phyloP scores from a whole-genome alignment of 2,797 vertebrate genomes.

The Acipenser transmontanus region DNA sequence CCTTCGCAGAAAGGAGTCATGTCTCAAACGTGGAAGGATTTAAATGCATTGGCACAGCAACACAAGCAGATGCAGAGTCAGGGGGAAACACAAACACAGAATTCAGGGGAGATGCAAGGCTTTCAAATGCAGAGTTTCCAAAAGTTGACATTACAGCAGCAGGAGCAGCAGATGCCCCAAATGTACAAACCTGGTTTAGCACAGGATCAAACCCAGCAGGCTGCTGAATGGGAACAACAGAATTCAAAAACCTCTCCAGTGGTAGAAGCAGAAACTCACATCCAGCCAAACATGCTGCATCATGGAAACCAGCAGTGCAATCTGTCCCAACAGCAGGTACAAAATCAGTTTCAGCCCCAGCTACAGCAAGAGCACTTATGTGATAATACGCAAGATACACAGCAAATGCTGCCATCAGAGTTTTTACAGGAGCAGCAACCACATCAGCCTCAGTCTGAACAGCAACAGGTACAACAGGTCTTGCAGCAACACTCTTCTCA shows the following conservation, averaged over 20 bases:
- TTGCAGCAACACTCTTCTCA: slow-evolving; percentile 36
- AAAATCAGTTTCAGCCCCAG: slow-evolving; percentile 46
- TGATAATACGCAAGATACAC: slow-evolving; percentile 55
- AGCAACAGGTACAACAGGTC: slow-evolving; percentile 52
- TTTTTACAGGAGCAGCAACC: slow-evolving; percentile 57
- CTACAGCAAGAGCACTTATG: slow-evolving; percentile 71
- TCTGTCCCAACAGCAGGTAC: slow-evolving; percentile 48
- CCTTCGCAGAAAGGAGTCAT: slow-evolving; percentile 47
- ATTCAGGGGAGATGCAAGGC: slow-evolving; percentile 48
- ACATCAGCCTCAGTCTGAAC: slow-evolving; percentile 55
- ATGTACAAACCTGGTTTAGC: slow-evolving; percentile 47
- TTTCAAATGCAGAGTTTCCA: slow-evolving; percentile 56
- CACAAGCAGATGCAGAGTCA: slow-evolving; percentile 50
- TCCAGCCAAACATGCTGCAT: slow-evolving; percentile 44
- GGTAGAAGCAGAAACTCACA: slow-evolving; percentile 36
- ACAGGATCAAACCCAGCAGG: slow-evolving; percentile 50
- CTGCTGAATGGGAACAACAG: slow-evolving; percentile 62
- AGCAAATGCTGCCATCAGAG: slow-evolving; percentile 61
- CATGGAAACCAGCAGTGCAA: slow-evolving; percentile 49
- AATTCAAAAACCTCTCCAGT: slow-evolving; percentile 52
- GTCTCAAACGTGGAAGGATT: slow-evolving; percentile 59
- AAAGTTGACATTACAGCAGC: slow-evolving; percentile 52
- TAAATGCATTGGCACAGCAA: slow-evolving; percentile 51
- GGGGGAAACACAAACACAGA: slow-evolving; percentile 61
- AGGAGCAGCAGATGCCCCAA: slow-evolving; percentile 47